These are phyloP conservation scores for Mystacides longicornis DNA, from an alignment of 2,888 invertebrate species.

Conservation along the genomic window DNA sequence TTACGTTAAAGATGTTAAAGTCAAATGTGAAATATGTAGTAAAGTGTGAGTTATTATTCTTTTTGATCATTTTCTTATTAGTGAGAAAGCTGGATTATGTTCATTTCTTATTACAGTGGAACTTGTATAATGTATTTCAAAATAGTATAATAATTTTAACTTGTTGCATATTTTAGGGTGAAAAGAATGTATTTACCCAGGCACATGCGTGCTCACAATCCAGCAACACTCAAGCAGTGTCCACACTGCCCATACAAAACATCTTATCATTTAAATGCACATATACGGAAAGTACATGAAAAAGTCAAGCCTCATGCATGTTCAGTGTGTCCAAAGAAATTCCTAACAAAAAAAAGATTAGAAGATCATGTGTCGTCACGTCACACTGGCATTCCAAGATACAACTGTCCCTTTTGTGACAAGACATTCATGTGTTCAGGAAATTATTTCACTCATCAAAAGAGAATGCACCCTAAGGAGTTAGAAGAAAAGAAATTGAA, in stretches of 20 bases:
- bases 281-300: neutral
- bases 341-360: neutral
- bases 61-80: no score
- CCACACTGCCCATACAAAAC: neutral
- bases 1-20: neutral
- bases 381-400: neutral
- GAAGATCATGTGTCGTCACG: neutral
- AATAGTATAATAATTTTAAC: no score
- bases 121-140: no score
- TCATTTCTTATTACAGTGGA: no score
- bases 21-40: no score
- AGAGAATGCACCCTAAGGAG: neutral
- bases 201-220: neutral
- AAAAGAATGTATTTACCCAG: neutral
- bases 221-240: neutral
- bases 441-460: neutral
- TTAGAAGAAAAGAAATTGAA: neutral
- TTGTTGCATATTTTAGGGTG: neutral
- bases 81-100: no score
- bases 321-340: neutral
- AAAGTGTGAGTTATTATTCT: no score
- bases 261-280: neutral
- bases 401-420: neutral
- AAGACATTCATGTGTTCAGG: neutral
- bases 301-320: neutral